Conservation (phyloP, 1,140 invertebrate species). For the Vanessa tameamea region DNA sequence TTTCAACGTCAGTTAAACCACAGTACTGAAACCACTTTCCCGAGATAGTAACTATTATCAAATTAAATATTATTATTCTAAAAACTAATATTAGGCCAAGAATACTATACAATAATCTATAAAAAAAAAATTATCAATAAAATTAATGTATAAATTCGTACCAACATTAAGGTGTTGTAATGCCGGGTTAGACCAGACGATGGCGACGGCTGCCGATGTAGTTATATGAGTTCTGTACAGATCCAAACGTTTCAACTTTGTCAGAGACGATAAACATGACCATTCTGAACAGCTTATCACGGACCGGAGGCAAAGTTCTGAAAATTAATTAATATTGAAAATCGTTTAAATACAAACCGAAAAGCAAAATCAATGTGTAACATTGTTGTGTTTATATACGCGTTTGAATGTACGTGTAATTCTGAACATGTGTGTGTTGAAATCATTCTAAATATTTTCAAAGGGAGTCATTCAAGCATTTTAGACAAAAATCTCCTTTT, state of each 20-base stretch:
- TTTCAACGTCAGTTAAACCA: too few species aligned
- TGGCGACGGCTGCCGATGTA: slow-evolving; percentile 83
- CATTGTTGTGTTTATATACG: too few species aligned
- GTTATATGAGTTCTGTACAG: slow-evolving; percentile 88
- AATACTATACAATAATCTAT: neutral
- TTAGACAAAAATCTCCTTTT: too few species aligned
- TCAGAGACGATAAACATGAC: slow-evolving; percentile 82
- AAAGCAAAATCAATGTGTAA: neutral
- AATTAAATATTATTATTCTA: too few species aligned
- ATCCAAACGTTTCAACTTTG: slow-evolving; percentile 87
- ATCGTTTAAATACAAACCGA: neutral
- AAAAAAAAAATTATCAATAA: neutral
- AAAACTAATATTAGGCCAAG: too few species aligned
- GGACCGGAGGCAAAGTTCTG: slow-evolving; percentile 71
- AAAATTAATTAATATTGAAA: slow-evolving; percentile 10
- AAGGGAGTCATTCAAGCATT: too few species aligned
- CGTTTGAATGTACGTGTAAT: too few species aligned
- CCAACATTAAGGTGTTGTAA: slow-evolving; percentile 88
- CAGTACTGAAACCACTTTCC: too few species aligned
- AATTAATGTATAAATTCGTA: slow-evolving; percentile 55
- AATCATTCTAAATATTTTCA: too few species aligned
- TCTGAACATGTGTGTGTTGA: too few species aligned
- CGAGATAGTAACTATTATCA: too few species aligned
- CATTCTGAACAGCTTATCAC: slow-evolving; percentile 82
- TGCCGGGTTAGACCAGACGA: slow-evolving; percentile 84